Evolutionary conservation across 2,888 invertebrate genomes (phyloP), one percentile per base, ranked within the genome.

Genomic region (Nomada fucata): DNA sequence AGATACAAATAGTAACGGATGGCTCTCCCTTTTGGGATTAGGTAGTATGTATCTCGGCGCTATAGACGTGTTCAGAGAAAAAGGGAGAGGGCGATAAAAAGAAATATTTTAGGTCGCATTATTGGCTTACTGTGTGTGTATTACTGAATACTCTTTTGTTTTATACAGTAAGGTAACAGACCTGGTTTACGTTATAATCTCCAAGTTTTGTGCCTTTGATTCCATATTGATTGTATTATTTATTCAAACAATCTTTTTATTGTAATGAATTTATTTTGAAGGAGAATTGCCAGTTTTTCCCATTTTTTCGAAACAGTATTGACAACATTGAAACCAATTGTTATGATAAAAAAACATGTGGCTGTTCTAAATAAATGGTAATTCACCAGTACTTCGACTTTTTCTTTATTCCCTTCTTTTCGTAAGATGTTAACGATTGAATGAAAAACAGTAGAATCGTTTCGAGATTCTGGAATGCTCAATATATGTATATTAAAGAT

Each of bases 21-120:
- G 93, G 92, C 90, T 92, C 87, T 91, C 92, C 91, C 91, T 91
- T 92, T 92, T 89, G 88, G 91, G 91, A 91, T 93, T 94, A 94
- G 95, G 93, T 95, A 94, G 94, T 93, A 95, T 95, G 95, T 95
- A 95, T 94, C 94, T 95, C 93, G 94, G 94, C 87, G 94, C 94
- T 87, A 94, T 95, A 91, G 95, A 95, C 92, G 94, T 95, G 88
- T 95, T 95, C 93, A 94, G 95, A 95, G 95, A 95, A 57, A 83
- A 18, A 63, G 55, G 9, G 47, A 42, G 23, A 23, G 47, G 9
- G 9, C 11, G 36, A 52, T 23, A 68, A 86, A 86, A 88, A 85
- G 83, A 60, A 85, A 86, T 86, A 83, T 83, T 85, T 85, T 92
- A 92, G 92, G 90, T 88, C 88, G 90, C 86, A 86, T 10, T 86